Percentiles rank a stretch among this genome's conserved stretches.
phyloP scores from a whole-genome alignment of 2,113 vertebrate species.

The Cheirogaleus medius region DNA sequence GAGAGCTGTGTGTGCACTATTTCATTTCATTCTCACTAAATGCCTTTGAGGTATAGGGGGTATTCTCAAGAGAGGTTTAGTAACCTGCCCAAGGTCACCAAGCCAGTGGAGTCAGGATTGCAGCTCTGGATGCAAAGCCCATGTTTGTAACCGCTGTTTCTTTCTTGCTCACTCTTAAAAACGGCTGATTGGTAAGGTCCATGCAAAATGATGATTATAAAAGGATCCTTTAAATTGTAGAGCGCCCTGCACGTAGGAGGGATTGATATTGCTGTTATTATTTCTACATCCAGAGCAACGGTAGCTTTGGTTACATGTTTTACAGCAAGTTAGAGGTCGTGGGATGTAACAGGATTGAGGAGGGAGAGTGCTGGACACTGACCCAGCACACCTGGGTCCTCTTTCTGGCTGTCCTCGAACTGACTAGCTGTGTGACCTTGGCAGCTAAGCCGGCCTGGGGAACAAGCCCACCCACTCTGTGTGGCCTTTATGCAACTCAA shows the following conservation, averaged over 20 bases:
- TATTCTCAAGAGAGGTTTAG: background rate
- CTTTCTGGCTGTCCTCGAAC: background rate
- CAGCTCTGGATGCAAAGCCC: background rate
- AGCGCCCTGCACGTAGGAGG: constrained; percentile 4
- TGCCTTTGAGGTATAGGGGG: background rate
- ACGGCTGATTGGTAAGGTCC: background rate
- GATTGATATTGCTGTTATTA: constrained; percentile 45
- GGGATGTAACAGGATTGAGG: constrained; percentile 15
- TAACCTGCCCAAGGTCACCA: constrained; percentile 1
- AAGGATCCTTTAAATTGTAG: constrained; percentile 47
- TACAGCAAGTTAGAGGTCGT: constrained; percentile 49
- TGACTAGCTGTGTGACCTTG: constrained; percentile 14
- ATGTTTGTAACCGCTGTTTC: background rate
- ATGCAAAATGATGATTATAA: background rate
- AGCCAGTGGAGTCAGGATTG: background rate
- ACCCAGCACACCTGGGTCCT: background rate
- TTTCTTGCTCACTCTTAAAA: background rate
- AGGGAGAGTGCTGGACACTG: background rate
- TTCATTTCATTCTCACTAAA: background rate
- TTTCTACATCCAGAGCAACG: constrained; percentile 62
- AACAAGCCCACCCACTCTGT: background rate
- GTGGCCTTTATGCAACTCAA: background rate
- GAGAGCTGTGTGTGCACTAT: background rate
- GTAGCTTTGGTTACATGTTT: constrained; percentile 64
- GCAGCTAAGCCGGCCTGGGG: background rate